Evolutionary conservation across 1,140 invertebrate genomes (phyloP).

Genomic region (Drosophila busckii): DNA sequence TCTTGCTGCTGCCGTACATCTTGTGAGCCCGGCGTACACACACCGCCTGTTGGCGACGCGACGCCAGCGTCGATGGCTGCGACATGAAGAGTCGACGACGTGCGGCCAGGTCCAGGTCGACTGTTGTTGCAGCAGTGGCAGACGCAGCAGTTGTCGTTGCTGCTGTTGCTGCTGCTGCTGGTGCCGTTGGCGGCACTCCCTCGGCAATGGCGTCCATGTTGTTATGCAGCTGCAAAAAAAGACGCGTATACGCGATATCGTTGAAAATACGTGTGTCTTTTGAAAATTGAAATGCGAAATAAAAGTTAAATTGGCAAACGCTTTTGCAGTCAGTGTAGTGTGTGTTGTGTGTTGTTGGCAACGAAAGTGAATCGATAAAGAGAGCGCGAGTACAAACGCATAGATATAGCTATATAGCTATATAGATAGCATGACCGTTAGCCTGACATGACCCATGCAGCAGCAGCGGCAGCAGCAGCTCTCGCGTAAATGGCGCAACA

Average conservation of each 20-base stretch:
- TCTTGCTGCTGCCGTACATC: slow-evolving; percentile 89
- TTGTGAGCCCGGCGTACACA: slow-evolving; percentile 90
- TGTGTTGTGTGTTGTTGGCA: slow-evolving; percentile 51
- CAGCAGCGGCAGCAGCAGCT: slow-evolving; percentile 14
- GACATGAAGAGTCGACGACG: slow-evolving; percentile 80
- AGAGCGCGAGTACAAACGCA: slow-evolving; percentile 2
- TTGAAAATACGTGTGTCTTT: slow-evolving; percentile 29
- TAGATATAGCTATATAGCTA: not conserved
- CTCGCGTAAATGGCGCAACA: slow-evolving; percentile 20
- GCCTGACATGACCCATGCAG: slow-evolving; percentile 46
- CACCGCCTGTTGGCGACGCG: slow-evolving; percentile 87
- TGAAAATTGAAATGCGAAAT: slow-evolving; percentile 31
- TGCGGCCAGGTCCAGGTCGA: slow-evolving; percentile 70
- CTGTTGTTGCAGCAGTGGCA: slow-evolving; percentile 39
- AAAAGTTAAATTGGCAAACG: slow-evolving; percentile 51
- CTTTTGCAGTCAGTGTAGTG: slow-evolving; percentile 9
- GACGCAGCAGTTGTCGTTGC: slow-evolving; percentile 52
- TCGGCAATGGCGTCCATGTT: slow-evolving; percentile 74
- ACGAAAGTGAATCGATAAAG: slow-evolving; percentile 63
- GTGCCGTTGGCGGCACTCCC: slow-evolving; percentile 63
- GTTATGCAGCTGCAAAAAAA: slow-evolving; percentile 35
- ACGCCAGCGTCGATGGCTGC: slow-evolving; percentile 86
- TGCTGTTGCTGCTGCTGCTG: slow-evolving; percentile 47
- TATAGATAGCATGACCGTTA: not conserved
- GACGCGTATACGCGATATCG: slow-evolving; percentile 35